A percentile compares a stretch with the other conserved stretches of the same genome.
Evolutionary conservation across 2,113 vertebrate species (phyloP).

Genomic region (Bettongia penicillata): DNA sequence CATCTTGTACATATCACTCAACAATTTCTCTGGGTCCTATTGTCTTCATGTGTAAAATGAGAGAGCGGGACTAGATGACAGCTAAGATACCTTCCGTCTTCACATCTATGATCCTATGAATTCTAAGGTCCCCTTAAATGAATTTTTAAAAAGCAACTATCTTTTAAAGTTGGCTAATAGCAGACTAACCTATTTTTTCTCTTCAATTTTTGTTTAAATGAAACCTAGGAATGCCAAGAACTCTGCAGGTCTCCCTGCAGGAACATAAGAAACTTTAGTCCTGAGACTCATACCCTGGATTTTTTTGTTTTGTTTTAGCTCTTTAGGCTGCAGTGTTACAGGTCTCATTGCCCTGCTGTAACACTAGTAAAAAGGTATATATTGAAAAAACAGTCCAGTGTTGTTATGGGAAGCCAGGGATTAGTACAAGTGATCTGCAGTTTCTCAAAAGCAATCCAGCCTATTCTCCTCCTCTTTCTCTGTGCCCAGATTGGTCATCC

Average conservation of each 20-base stretch:
- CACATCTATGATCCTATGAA: background rate
- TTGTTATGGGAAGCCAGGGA: background rate
- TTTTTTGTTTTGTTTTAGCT: background rate
- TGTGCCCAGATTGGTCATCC: background rate
- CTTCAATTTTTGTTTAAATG: constrained; percentile 9
- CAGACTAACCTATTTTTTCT: constrained; percentile 23
- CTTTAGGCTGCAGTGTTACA: background rate
- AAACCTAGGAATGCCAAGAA: background rate
- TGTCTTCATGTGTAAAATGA: background rate
- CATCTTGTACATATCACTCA: background rate
- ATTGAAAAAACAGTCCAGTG: background rate
- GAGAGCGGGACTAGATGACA: background rate
- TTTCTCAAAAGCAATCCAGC: background rate
- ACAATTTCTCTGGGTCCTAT: background rate
- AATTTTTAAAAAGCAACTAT: background rate
- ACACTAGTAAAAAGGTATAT: background rate
- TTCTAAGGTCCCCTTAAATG: background rate
- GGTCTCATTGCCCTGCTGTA: background rate
- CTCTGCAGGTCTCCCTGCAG: background rate
- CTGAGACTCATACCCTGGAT: background rate
- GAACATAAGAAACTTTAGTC: constrained; percentile 20
- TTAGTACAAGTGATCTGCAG: background rate
- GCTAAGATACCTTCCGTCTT: background rate
- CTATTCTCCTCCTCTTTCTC: background rate
- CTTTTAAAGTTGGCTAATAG: constrained; percentile 39